A percentile compares a stretch with the other conserved stretches of the same genome.
phyloP scores from a whole-genome alignment of 2,797 vertebrate species.

The Sebastes trivittatus region DNA sequence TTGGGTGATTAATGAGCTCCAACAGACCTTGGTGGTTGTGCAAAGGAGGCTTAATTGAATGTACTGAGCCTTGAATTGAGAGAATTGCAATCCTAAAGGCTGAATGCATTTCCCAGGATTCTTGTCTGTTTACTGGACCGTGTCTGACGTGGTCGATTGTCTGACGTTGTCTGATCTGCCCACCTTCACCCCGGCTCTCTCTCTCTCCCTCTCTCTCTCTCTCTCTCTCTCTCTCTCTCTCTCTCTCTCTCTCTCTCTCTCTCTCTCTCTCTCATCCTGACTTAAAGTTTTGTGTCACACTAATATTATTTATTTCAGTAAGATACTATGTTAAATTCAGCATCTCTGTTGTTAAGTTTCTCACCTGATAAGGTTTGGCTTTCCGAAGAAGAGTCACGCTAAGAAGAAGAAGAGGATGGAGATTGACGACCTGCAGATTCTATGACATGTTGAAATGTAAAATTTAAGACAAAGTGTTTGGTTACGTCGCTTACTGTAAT shows the following conservation, averaged over 20 bases:
- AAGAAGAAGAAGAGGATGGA: conserved; percentile 7
- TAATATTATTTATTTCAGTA: conserved; percentile 85
- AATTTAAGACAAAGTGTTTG: conserved; percentile 77
- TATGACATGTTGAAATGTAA: conserved; percentile 64
- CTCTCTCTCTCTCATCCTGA: background rate
- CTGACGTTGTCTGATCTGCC: conserved; percentile 34
- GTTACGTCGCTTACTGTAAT: conserved; percentile 91
- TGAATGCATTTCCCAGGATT: conserved; percentile 45
- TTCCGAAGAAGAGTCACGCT: conserved; percentile 31
- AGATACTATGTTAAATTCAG: conserved; percentile 54
- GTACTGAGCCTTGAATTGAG: conserved; percentile 45
- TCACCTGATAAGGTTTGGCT: conserved; percentile 66
- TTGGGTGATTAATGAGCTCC: conserved; percentile 50
- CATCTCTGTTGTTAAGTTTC: conserved; percentile 66
- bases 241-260: too few species aligned
- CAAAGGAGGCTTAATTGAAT: conserved; percentile 52
- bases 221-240: background rate
- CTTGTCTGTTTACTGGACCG: conserved; percentile 47
- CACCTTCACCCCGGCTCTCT: background rate
- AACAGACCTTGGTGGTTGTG: conserved; percentile 23
- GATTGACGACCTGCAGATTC: conserved; percentile 37
- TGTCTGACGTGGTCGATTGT: conserved; percentile 43
- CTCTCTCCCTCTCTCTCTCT: background rate
- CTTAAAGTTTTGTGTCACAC: conserved; percentile 31
- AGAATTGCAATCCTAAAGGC: conserved; percentile 40